phyloP scores from a whole-genome alignment of 2,113 vertebrate genomes.

The Nannospalax galili region DNA sequence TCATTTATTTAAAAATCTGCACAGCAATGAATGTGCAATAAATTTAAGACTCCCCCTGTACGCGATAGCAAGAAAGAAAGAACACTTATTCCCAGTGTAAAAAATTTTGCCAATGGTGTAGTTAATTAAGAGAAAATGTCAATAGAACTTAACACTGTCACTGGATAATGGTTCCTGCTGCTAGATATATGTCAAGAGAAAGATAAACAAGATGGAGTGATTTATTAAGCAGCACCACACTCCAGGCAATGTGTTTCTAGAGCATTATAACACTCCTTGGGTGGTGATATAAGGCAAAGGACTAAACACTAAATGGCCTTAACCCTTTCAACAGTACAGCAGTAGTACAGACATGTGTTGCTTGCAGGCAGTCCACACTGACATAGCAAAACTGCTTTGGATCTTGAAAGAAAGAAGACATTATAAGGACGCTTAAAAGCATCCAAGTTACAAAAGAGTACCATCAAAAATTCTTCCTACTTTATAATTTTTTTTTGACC shows the following conservation, averaged over 20 bases:
- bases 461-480: conserved; percentile 56
- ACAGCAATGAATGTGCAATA: not conserved
- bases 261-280: conserved; percentile 78
- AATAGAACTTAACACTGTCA: conserved; percentile 80
- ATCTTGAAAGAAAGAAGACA: conserved; percentile 44
- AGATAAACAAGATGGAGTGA: conserved; percentile 84
- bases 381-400: conserved; percentile 63
- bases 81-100: conserved; percentile 73
- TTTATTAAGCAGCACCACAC: conserved; percentile 83
- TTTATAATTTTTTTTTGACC: no score
- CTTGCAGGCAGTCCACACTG: conserved; percentile 58
- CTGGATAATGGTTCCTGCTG: conserved; percentile 81
- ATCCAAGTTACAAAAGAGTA: conserved; percentile 58
- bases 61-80: conserved; percentile 62
- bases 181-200: conserved; percentile 79
- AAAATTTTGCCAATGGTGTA: conserved; percentile 62
- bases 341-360: conserved; percentile 55
- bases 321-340: conserved; percentile 56
- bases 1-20: conserved; percentile 1
- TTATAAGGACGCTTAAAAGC: conserved; percentile 21
- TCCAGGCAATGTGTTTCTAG: conserved; percentile 76
- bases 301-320: conserved; percentile 70
- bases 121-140: conserved; percentile 87
- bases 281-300: conserved; percentile 74
- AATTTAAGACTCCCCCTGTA: conserved; percentile 58